Base-by-base conservation (phyloP, 2,888 invertebrate species). In the Phyllotreta striolata region DNA sequence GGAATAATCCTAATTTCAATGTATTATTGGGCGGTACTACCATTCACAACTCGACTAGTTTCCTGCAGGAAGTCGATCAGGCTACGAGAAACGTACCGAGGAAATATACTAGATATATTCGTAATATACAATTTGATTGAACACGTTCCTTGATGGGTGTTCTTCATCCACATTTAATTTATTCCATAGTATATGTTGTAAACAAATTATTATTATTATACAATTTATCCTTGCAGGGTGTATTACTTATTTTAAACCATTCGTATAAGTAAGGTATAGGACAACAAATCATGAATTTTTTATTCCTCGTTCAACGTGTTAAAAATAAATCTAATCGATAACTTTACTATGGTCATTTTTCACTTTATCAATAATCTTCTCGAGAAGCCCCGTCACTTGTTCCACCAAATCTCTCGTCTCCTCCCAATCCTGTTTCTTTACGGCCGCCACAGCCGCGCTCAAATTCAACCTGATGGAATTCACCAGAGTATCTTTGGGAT, bases 21-120 rank as follows among this genome's bases (percentile, higher is more conserved):
- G 87, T 96, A 12, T 86, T 96, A 61, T 82, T 98, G 0, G 98
- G 98, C 6, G 96, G 96, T n/a, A 96, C 96, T 0, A 89, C 89
- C 0, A 85, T 98, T 47, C 97, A 96, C 78, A 98, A 97, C 80
- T 92, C 93, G 0, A 80, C 87, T 12, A 90, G 90, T 65, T 95
- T 95, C 79, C 81, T 91, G 14, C 88, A 89, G 62, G 94, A 95
- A 81, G 87, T 93, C 0, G 84, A 88, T 62, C 78, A 85, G 1
- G 90, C 90, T 0, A 89, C 89, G 74, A 86, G 85, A 62, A 89
- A 90, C 3, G 83, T 88, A 1, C 85, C 87, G 43, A 85, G 89
- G 63, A 77, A 71, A 62, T 73, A 77, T 66, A 77, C 78, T 4
- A 73, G 74, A 56, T 73, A 74, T 66, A 73, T 79, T 24, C 63